Evolutionary conservation across 2,888 invertebrate genomes (phyloP), one percentile per base, ranked within the genome.

Genomic region (Meloe dianella): DNA sequence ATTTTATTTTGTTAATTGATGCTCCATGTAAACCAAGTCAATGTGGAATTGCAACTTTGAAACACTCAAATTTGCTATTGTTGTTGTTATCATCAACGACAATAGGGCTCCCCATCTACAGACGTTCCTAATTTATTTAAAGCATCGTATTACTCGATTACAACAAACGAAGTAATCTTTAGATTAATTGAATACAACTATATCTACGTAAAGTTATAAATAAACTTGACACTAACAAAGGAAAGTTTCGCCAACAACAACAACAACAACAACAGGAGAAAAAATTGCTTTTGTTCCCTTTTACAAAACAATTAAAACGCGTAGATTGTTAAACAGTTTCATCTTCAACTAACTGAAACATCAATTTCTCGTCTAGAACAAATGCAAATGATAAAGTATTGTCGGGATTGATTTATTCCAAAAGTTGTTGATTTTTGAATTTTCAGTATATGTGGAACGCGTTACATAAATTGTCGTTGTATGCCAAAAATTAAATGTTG

Each of bases 101-200:
- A 58, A 58, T 58, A 35, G n/a, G 22, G 35, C 20, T n/a, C n/a
- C n/a, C n/a, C 30, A 17, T 17, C 58, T 58, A 58, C 30, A 58
- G 29, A 58, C 58, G n/a, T 35, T n/a, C 35, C 58, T 58, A 58
- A 58, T 27, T 58, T 58, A 58, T 32, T 58, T 58, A 58, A n/a
- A 47, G 47, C 20, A 20, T 47, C 47, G 20, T 9, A 47, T 47
- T 47, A 47, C 47, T 47, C 20, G 10, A 22, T 47, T 47, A 47
- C 10, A 47, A 47, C 47, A 47, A 47, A 47, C 47, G 47, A 47
- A 47, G 47, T 10, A 47, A 47, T 47, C 47, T 47, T 47, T 20
- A 47, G 20, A 47, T 47, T 47, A 47, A 47, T 47, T 47, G 20
- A 47, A 47, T 47, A 17, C 41, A 41, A 7, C 20, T 20, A 47